A percentile compares a stretch with the other conserved stretches of the same genome.
These are phyloP conservation scores for Pharmacophagus antenor DNA, from an alignment of 2,888 invertebrate genomes.

Conservation along the genomic window DNA sequence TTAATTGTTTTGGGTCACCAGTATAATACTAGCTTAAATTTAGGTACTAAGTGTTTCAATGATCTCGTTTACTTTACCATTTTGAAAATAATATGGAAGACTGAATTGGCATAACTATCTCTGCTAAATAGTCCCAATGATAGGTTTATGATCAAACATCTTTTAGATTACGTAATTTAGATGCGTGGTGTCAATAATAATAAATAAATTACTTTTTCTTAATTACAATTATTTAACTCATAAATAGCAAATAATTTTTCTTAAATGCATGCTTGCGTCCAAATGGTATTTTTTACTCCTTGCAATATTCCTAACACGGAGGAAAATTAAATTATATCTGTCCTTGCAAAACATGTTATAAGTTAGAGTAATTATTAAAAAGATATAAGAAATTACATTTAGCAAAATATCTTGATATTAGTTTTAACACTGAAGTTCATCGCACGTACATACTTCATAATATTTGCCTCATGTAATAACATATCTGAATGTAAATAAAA, in stretches of 20 bases:
- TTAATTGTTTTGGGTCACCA: slow-evolving; percentile 73
- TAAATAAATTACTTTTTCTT: not conserved
- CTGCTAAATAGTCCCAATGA: slow-evolving; percentile 32
- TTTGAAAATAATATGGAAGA: slow-evolving; percentile 56
- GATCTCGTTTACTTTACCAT: slow-evolving; percentile 43
- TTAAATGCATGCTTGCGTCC: not conserved
- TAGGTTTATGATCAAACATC: not conserved
- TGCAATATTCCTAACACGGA: not conserved
- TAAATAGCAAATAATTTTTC: not conserved
- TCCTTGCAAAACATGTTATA: not conserved
- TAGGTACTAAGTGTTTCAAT: slow-evolving; percentile 20
- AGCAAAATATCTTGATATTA: slow-evolving; percentile 13
- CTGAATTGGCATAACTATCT: slow-evolving; percentile 75
- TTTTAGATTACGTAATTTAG: not conserved
- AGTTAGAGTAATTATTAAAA: slow-evolving; percentile 6
- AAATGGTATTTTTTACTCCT: not conserved
- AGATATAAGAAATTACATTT: slow-evolving; percentile 5
- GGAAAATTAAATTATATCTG: not conserved
- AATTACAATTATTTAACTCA: not conserved
- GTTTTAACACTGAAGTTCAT: slow-evolving; percentile 28
- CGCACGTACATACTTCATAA: slow-evolving; percentile 25
- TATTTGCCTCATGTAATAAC: slow-evolving; percentile 63
- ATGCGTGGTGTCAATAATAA: not conserved
- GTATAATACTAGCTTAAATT: slow-evolving; percentile 48
- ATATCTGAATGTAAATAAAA: slow-evolving; percentile 78